Percentiles rank a stretch among this genome's conserved stretches.
These are phyloP conservation scores for Loxodonta africana DNA, from an alignment of 2,113 vertebrate genomes.

Conservation along the genomic window DNA sequence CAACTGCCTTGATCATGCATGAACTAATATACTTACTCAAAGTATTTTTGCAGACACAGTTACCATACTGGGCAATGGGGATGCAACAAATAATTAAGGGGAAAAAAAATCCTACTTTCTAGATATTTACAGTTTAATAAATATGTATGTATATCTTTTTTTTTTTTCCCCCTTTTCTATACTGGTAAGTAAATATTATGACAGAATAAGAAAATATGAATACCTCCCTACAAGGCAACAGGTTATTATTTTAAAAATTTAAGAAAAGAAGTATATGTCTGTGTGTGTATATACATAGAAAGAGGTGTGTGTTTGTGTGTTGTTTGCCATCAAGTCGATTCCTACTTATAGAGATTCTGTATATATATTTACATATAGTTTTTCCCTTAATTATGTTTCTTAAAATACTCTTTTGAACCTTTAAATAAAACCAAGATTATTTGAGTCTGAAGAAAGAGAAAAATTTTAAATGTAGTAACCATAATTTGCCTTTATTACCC, in stretches of 20 bases:
- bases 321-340: too few species aligned
- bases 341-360: too few species aligned
- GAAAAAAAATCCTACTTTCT: not conserved
- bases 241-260: not conserved
- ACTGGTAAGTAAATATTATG: not conserved
- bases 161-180: not conserved
- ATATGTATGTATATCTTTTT: not conserved
- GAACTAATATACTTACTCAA: not conserved
- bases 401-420: not conserved
- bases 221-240: not conserved
- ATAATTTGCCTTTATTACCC: not conserved
- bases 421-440: not conserved
- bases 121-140: not conserved
- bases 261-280: not conserved
- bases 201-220: constrained; percentile 17
- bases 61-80: not conserved
- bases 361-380: not conserved
- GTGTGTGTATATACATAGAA: too few species aligned
- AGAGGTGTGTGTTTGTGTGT: too few species aligned
- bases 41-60: not conserved
- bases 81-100: not conserved
- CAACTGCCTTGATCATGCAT: not conserved
- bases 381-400: not conserved
- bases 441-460: not conserved
- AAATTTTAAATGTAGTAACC: not conserved